These are phyloP conservation scores for Falco rusticolus DNA, from an alignment of 2,797 vertebrate genomes.

Conservation along the genomic window DNA sequence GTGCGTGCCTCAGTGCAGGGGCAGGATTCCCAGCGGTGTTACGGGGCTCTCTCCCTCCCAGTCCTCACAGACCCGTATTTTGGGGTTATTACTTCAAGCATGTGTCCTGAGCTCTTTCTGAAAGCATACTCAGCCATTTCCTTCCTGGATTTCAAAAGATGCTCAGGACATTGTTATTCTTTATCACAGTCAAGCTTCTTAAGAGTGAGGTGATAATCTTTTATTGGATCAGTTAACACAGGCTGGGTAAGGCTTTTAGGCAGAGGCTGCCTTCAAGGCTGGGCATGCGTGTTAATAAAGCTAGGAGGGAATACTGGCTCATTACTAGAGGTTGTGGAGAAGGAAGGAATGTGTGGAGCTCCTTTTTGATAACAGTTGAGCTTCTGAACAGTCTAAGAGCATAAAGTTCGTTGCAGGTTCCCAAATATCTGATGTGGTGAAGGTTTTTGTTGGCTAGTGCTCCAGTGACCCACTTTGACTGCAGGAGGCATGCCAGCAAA, in stretches of 20 bases:
- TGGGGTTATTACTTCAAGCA: background rate
- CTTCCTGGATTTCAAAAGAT: background rate
- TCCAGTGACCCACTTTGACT: background rate
- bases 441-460: background rate
- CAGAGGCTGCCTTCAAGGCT: background rate
- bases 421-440: background rate
- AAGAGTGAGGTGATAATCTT: background rate
- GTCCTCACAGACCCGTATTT: background rate
- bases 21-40: background rate
- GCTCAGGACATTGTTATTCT: background rate
- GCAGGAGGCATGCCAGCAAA: background rate
- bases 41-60: background rate
- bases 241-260: background rate
- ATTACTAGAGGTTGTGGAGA: background rate
- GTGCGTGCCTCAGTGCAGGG: background rate
- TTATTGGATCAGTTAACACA: too few relatives aligned
- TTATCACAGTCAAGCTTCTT: background rate
- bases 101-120: background rate
- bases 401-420: background rate
- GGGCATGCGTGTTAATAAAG: background rate
- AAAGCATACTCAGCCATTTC: background rate
- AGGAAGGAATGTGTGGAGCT: background rate
- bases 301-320: background rate
- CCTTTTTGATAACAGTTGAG: background rate
- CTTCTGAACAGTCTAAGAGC: background rate